A percentile compares a stretch with the other conserved stretches of the same genome.
phyloP scores from a whole-genome alignment of 2,888 invertebrate species.

The Hydroisotoma schaefferi region DNA sequence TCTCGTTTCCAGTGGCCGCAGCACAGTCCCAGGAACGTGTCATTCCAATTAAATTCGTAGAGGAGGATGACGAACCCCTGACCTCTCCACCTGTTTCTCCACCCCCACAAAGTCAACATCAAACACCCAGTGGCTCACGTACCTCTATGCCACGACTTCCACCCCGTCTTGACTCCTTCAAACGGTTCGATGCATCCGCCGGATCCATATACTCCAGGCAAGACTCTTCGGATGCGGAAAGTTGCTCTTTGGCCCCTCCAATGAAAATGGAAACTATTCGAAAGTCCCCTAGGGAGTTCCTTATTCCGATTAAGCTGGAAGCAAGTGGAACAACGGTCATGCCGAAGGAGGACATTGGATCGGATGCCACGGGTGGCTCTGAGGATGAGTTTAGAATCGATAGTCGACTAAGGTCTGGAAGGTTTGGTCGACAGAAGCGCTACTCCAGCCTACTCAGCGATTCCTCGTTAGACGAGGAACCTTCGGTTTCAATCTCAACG shows the following conservation, averaged over 20 bases:
- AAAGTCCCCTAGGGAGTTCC: conserved; percentile 84
- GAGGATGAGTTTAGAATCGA: conserved; percentile 55
- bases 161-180: conserved; percentile 14
- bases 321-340: conserved; percentile 77
- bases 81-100: conserved; percentile 14
- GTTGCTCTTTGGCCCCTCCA: conserved; percentile 32
- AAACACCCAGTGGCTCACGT: conserved; percentile 20
- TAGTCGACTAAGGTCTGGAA: conserved; percentile 52
- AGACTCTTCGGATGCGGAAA: conserved; percentile 70
- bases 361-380: conserved; percentile 20
- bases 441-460: conserved; percentile 44
- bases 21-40: conserved; percentile 59
- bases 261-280: conserved; percentile 66
- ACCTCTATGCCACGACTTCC: conserved; percentile 16
- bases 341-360: conserved; percentile 54
- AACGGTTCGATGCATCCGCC: conserved; percentile 27
- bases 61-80: conserved; percentile 55
- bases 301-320: conserved; percentile 89
- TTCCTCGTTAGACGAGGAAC: conserved; percentile 39
- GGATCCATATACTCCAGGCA: conserved; percentile 58
- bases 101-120: conserved; percentile 8
- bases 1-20: conserved; percentile 59
- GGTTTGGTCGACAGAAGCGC: conserved; percentile 60
- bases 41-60: conserved; percentile 62
- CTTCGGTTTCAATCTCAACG: conserved; percentile 15